Conservation (phyloP, 2,888 invertebrate genomes). For the Minunthozetes semirufus region DNA sequence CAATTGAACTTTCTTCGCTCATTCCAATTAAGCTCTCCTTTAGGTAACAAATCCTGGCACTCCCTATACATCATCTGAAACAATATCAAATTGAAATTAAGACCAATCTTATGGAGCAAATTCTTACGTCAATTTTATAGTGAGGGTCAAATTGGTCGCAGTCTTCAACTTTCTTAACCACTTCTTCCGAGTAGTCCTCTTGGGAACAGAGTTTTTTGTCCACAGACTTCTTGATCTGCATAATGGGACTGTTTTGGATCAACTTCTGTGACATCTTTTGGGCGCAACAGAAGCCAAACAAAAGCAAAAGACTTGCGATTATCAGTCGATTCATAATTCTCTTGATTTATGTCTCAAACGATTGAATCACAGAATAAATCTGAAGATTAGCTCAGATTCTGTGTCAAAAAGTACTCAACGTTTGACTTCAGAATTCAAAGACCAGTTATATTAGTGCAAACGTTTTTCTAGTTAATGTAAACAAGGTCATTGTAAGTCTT, state of each 20-base stretch:
- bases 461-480: too few species aligned
- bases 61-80: not conserved
- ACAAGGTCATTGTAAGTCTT: too few species aligned
- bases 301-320: not conserved
- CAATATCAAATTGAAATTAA: not conserved
- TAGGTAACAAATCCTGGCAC: not conserved
- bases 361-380: too few species aligned
- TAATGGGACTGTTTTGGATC: not conserved
- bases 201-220: constrained; percentile 12
- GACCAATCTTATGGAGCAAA: not conserved
- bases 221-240: constrained; percentile 4
- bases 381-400: too few species aligned
- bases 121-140: constrained; percentile 17
- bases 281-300: not conserved
- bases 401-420: too few species aligned
- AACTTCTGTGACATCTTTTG: not conserved
- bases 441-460: too few species aligned
- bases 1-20: constrained; percentile 6
- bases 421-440: too few species aligned
- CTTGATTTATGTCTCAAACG: not conserved
- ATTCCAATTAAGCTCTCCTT: not conserved
- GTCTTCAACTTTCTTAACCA: constrained; percentile 4
- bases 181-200: not conserved
- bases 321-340: too few species aligned
- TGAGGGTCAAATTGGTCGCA: constrained; percentile 17